Conservation (phyloP, 1,140 invertebrate species). For the Drosophila repleta region DNA sequence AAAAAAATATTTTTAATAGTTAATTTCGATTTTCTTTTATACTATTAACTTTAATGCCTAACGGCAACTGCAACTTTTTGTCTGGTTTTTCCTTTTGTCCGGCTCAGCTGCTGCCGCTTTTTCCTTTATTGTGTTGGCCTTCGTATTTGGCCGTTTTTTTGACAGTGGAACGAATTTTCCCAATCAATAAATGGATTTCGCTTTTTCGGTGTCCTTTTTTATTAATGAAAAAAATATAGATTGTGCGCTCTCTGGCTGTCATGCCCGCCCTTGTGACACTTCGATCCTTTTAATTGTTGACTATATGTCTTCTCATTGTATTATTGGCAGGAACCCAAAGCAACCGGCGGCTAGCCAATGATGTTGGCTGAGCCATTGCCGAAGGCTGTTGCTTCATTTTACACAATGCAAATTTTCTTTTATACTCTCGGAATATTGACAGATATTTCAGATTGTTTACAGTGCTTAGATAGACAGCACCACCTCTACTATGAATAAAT, state of each 20-base stretch:
- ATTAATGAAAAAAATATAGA: neutral
- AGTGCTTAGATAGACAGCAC: too few relatives aligned
- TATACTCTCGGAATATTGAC: too few relatives aligned
- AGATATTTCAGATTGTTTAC: too few relatives aligned
- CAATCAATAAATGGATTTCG: slow-evolving; percentile 71
- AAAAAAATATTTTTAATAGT: neutral
- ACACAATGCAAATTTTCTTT: too few relatives aligned
- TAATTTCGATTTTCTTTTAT: neutral
- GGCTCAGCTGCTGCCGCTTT: neutral
- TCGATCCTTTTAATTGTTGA: slow-evolving; percentile 64
- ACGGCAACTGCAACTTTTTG: slow-evolving; percentile 18
- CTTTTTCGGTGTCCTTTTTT: slow-evolving; percentile 17
- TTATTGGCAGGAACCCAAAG: slow-evolving; percentile 27
- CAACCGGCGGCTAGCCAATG: too few relatives aligned
- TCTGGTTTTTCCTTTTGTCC: neutral
- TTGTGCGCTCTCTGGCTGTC: neutral
- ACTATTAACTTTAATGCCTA: too few relatives aligned
- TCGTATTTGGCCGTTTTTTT: slow-evolving; percentile 65
- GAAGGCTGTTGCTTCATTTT: neutral
- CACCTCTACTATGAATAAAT: neutral
- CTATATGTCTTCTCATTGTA: slow-evolving; percentile 66
- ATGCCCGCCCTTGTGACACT: slow-evolving; percentile 1
- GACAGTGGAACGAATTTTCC: slow-evolving; percentile 66
- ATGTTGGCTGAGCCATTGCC: too few relatives aligned
- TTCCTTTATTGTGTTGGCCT: slow-evolving; percentile 11